Conservation (phyloP, 2,113 vertebrate species). For the Pachyramphus minor region DNA sequence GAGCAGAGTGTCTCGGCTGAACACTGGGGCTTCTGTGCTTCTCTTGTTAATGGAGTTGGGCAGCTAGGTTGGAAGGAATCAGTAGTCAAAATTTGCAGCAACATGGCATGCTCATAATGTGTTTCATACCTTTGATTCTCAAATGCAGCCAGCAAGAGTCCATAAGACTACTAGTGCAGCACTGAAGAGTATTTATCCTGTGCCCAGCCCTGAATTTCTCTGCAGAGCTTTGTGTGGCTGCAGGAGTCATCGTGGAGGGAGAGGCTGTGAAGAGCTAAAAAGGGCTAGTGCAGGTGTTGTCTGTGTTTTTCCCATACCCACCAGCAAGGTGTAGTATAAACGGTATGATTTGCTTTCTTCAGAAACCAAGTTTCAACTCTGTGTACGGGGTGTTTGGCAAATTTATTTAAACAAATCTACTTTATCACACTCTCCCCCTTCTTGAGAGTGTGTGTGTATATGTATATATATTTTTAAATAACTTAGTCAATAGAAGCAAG, state of each 20-base stretch:
- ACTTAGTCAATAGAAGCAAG: neutral
- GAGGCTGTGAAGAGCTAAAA: neutral
- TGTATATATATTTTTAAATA: neutral
- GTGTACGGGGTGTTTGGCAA: neutral
- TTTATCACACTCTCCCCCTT: neutral
- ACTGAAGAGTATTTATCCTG: neutral
- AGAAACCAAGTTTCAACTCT: neutral
- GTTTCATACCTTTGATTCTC: neutral
- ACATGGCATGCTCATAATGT: neutral
- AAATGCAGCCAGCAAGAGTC: neutral
- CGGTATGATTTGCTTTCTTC: neutral
- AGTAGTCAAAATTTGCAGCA: neutral
- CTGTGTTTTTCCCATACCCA: neutral
- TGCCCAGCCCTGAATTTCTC: neutral
- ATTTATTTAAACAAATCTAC: neutral
- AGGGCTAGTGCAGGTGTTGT: neutral
- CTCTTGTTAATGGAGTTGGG: neutral
- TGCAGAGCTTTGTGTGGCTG: neutral
- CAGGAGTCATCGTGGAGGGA: neutral
- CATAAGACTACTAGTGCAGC: neutral
- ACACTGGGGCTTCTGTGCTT: neutral
- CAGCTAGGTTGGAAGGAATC: neutral
- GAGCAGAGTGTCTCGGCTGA: neutral
- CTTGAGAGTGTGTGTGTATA: neutral
- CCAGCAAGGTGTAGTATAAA: neutral